Percentiles rank a stretch among this genome's conserved stretches.
phyloP scores from a whole-genome alignment of 2,113 vertebrate species.

The Holacanthus passer region DNA sequence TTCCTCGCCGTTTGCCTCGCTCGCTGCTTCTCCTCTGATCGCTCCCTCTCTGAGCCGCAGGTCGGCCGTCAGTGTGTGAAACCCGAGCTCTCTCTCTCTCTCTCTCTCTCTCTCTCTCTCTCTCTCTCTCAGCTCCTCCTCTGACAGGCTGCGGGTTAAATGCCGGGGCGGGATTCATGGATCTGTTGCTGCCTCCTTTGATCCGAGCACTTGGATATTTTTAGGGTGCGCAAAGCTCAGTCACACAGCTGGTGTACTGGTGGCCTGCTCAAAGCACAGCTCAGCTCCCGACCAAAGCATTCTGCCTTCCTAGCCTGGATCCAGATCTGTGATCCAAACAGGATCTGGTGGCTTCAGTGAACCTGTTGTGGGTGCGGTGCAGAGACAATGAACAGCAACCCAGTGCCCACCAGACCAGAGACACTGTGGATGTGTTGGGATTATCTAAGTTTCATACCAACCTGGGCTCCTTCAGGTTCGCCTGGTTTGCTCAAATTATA shows the following conservation, averaged over 20 bases:
- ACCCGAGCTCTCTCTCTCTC: constrained; percentile 64
- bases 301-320: neutral
- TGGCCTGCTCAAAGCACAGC: constrained; percentile 6
- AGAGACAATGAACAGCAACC: neutral
- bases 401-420: neutral
- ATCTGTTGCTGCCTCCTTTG: constrained; percentile 72
- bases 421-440: neutral
- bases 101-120: constrained; percentile 41
- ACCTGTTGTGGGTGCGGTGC: neutral
- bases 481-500: too few species aligned
- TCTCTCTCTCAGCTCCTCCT: constrained; percentile 79
- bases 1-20: constrained; percentile 53
- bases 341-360: neutral
- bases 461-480: neutral
- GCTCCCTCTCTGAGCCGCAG: constrained; percentile 29
- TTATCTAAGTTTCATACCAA: neutral
- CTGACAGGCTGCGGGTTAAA: constrained; percentile 78
- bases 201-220: constrained; percentile 80
- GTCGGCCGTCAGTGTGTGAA: constrained; percentile 70
- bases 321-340: neutral
- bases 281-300: constrained; percentile 16
- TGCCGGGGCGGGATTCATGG: constrained; percentile 78
- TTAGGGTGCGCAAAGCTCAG: constrained; percentile 76
- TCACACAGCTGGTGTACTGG: constrained; percentile 20
- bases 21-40: constrained; percentile 45